Evolutionary conservation across 2,888 invertebrate genomes (phyloP), one percentile per base, ranked within the genome.

Genomic region (Nephrotoma guestfalica): DNA sequence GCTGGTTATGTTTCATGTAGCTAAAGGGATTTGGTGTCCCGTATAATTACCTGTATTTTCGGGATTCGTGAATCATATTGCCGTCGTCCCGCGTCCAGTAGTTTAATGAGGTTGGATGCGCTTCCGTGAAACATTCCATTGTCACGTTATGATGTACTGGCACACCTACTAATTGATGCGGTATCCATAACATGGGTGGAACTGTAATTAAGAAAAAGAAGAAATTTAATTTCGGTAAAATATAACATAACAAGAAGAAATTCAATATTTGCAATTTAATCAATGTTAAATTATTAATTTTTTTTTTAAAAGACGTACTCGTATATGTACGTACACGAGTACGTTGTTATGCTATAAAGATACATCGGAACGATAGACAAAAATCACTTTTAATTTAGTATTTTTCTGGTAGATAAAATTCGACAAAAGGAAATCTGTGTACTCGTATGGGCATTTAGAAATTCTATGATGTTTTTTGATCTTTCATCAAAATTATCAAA

Each of bases 161-260:
- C 15, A 96, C 96, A 42, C 97, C 97, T 51, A 97, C 97, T 88
- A 97, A 93, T 91, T 97, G 97, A 92, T 97, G 96, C 5, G 97
- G 97, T 89, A 97, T 97, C 95, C 95, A 96, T 87, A 97, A 93
- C 96, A 97, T 97, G 7, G 97, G 97, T 0, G 97, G 96, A 93
- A 97, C 97, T 97, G 92, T 86, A 93, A 93, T 90, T 11, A 42
- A 41, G 7, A 85, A 57, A 86, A 71, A 30, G 30, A 7, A 9
- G 18, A 30, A 71, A 71, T 71, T 71, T 71, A 30, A 71, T 71
- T 71, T 30, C 9, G 30, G 30, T 7, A 6, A 9, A 47, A 9
- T 71, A 7, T 30, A 30, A 71, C 6, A 71, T 30, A 30, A 30
- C 1, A 30, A 30, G 30, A 30, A 30, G 71, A 71, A 71, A 71